These are phyloP conservation scores for Cryptus armator DNA, from an alignment of 2,888 invertebrate species.

Conservation along the genomic window DNA sequence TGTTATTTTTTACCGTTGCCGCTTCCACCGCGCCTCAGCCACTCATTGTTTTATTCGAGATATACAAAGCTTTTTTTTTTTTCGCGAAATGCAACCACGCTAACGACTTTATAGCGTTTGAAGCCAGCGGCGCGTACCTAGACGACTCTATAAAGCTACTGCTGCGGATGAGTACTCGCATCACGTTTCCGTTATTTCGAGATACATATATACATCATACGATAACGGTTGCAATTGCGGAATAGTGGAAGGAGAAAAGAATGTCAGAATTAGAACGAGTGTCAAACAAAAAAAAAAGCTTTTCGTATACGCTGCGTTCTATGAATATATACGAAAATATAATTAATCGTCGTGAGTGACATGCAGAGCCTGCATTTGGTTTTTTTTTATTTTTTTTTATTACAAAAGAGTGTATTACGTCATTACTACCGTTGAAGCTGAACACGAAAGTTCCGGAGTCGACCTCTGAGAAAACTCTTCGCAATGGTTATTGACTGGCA, in stretches of 20 bases:
- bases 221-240: constrained; percentile 21
- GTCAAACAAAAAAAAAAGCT: constrained; percentile 17
- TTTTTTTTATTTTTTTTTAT: background rate
- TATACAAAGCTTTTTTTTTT: constrained; percentile 60
- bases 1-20: constrained; percentile 50
- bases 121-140: constrained; percentile 30
- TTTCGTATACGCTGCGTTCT: background rate
- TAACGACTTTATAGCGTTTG: constrained; percentile 66
- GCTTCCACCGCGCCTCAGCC: constrained; percentile 36
- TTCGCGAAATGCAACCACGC: constrained; percentile 52
- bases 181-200: constrained; percentile 65
- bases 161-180: constrained; percentile 63
- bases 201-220: constrained; percentile 32
- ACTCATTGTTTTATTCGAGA: constrained; percentile 65
- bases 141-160: constrained; percentile 16
- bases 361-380: background rate
- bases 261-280: constrained; percentile 13
- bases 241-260: background rate
- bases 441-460: background rate
- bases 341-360: background rate
- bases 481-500: background rate
- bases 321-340: constrained; percentile 4
- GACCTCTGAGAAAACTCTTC: constrained; percentile 4
- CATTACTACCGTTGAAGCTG: background rate
- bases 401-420: background rate